phyloP scores from a whole-genome alignment of 2,797 vertebrate species.

The Bradypus variegatus region DNA sequence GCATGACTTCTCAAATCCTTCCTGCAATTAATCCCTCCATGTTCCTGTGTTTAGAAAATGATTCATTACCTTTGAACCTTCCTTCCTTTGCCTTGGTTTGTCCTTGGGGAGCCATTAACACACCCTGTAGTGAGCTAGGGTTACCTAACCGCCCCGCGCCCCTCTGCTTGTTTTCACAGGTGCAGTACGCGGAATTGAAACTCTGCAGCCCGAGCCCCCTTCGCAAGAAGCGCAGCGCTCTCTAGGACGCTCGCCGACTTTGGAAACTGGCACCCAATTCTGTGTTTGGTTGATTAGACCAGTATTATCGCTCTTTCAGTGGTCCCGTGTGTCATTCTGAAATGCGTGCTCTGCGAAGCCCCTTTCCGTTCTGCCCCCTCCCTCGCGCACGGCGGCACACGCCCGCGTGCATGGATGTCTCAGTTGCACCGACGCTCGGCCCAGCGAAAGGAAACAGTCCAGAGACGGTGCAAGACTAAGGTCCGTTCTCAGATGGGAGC shows the following conservation, averaged over 20 bases:
- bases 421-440: accelerated
- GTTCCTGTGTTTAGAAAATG: slow-evolving; percentile 98
- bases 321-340: background rate
- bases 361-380: background rate
- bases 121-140: slow-evolving; percentile 83
- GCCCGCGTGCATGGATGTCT: background rate
- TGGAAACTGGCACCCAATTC: background rate
- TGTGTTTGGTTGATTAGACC: slow-evolving; percentile 1
- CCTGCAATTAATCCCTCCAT: slow-evolving; percentile 97
- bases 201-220: slow-evolving; percentile 81
- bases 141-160: slow-evolving; percentile 87
- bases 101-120: slow-evolving; percentile 95
- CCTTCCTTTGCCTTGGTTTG: slow-evolving; percentile 77
- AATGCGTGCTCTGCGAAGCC: background rate
- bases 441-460: background rate
- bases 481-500: background rate
- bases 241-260: slow-evolving; percentile 65
- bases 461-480: background rate
- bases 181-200: slow-evolving; percentile 89
- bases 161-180: slow-evolving; percentile 97
- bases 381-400: background rate
- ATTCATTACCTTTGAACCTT: slow-evolving; percentile 96
- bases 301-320: background rate
- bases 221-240: slow-evolving; percentile 83
- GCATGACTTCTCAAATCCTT: slow-evolving; percentile 96